These are phyloP conservation scores for Monopterus albus DNA, from an alignment of 2,113 vertebrate genomes.

Conservation along the genomic window DNA sequence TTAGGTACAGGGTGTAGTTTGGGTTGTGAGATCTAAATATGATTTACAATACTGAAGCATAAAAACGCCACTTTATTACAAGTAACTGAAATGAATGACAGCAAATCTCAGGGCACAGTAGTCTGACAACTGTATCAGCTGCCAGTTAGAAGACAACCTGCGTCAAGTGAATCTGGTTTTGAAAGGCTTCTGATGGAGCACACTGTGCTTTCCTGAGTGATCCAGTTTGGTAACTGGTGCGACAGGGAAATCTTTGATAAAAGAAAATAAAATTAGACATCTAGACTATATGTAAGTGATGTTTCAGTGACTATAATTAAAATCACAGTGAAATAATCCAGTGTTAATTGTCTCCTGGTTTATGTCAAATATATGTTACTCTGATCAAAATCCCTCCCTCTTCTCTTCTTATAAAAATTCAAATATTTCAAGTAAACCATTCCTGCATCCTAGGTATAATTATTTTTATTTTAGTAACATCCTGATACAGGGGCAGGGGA, in stretches of 20 bases:
- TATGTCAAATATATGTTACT: too few species aligned
- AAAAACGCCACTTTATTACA: not conserved
- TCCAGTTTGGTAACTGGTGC: too few species aligned
- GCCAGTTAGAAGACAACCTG: not conserved
- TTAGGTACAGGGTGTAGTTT: not conserved
- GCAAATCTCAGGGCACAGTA: not conserved
- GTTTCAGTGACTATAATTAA: not conserved
- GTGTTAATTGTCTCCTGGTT: too few species aligned
- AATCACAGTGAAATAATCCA: not conserved
- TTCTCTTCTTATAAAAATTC: too few species aligned
- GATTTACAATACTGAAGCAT: not conserved
- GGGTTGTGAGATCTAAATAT: not conserved
- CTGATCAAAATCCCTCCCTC: too few species aligned
- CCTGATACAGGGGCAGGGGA: too few species aligned
- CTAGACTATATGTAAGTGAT: not conserved
- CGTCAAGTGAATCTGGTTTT: not conserved
- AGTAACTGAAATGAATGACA: not conserved
- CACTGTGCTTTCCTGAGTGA: not conserved
- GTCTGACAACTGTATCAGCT: not conserved
- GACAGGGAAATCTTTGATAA: too few species aligned
- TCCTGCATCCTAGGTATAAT: too few species aligned
- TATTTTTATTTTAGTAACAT: too few species aligned
- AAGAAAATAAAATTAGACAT: too few species aligned
- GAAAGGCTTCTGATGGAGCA: not conserved
- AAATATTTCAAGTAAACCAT: too few species aligned